These are phyloP conservation scores for Gymnopithys bicolor DNA, from an alignment of 2,797 vertebrate species.

Conservation along the genomic window DNA sequence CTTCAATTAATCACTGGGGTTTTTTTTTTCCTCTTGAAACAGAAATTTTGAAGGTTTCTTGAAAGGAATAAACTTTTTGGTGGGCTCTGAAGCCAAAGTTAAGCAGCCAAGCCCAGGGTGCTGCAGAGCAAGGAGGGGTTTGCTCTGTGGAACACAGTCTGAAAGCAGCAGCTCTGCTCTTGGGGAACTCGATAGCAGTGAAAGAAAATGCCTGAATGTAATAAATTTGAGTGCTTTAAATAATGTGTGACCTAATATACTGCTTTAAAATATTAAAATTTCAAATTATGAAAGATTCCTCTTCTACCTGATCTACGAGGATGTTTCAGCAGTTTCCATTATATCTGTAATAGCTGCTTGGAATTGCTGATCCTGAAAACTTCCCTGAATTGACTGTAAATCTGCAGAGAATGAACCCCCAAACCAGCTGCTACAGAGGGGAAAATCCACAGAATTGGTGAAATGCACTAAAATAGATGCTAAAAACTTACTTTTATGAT, in stretches of 20 bases:
- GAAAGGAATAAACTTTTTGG: background rate
- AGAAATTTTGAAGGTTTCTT: background rate
- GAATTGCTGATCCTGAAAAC: background rate
- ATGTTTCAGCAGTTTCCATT: background rate
- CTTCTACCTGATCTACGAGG: background rate
- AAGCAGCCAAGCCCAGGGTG: background rate
- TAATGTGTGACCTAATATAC: background rate
- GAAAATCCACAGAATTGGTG: background rate
- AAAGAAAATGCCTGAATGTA: background rate
- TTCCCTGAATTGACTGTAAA: background rate
- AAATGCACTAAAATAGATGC: background rate
- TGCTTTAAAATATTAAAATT: constrained; percentile 44
- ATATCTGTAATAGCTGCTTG: background rate
- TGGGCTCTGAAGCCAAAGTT: background rate
- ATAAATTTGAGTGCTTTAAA: constrained; percentile 28
- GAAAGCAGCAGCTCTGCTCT: background rate
- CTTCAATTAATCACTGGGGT: background rate
- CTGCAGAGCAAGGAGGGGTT: background rate
- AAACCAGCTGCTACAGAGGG: background rate
- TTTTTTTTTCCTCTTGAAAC: background rate
- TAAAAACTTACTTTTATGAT: background rate
- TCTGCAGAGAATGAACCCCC: constrained; percentile 1
- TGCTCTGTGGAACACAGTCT: background rate
- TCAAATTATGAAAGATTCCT: background rate
- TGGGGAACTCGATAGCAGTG: background rate